Conservation (phyloP, 2,113 vertebrate species). For the Leucoraja erinaceus region DNA sequence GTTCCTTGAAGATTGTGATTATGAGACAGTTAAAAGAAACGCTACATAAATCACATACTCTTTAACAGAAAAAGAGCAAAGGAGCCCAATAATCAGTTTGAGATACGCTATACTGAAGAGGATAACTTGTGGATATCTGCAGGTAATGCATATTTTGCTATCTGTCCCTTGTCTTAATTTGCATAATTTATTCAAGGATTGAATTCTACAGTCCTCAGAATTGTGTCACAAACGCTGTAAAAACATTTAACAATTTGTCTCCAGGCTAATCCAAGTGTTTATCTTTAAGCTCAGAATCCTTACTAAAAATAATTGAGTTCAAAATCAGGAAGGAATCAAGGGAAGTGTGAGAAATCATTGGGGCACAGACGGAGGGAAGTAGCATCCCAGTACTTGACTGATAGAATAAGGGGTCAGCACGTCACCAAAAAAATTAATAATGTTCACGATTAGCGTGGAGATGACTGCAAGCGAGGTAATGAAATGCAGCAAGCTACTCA, state of each 20-base stretch:
- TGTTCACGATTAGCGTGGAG: not conserved
- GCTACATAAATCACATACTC: not conserved
- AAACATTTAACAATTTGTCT: slow-evolving; percentile 1
- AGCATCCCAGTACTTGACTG: not conserved
- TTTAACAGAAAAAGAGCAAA: not conserved
- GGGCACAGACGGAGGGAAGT: not conserved
- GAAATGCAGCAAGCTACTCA: not conserved
- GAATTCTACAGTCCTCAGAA: not conserved
- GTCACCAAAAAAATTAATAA: not conserved
- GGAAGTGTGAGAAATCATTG: not conserved
- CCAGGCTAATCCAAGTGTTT: not conserved
- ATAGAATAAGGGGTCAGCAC: not conserved
- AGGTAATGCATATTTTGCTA: not conserved
- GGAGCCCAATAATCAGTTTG: not conserved
- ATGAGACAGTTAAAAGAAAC: not conserved
- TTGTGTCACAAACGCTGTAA: not conserved
- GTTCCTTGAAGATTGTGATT: not conserved
- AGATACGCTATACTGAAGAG: not conserved
- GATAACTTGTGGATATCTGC: not conserved
- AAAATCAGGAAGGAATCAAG: not conserved
- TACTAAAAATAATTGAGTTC: not conserved
- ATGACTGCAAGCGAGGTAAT: not conserved
- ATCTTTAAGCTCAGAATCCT: not conserved
- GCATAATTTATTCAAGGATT: not conserved
- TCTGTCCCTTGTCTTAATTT: not conserved